phyloP scores from a whole-genome alignment of 2,113 vertebrate genomes.

The Mirza zaza region DNA sequence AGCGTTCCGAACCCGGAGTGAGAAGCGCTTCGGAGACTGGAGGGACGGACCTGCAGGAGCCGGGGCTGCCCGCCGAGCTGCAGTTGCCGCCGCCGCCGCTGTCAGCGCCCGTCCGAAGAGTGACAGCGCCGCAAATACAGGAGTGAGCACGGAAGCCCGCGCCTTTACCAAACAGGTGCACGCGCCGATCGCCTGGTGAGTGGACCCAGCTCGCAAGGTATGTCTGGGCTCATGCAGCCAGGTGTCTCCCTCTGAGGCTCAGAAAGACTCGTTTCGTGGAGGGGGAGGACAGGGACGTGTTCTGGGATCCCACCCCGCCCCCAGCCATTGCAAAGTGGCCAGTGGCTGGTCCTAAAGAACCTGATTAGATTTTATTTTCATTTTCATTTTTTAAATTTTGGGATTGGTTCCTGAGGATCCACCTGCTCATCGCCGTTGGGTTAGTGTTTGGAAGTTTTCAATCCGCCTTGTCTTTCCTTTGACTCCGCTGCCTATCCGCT shows the following conservation, averaged over 20 bases:
- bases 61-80: slow-evolving; percentile 63
- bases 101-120: not conserved
- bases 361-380: not conserved
- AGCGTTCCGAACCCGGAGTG: slow-evolving; percentile 69
- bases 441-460: slow-evolving; percentile 65
- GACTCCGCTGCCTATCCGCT: not conserved
- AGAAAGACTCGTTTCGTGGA: not conserved
- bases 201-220: slow-evolving; percentile 29
- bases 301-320: not conserved
- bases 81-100: slow-evolving; percentile 22
- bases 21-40: slow-evolving; percentile 64
- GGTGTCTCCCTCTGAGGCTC: not conserved
- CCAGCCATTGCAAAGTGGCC: not conserved
- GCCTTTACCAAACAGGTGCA: slow-evolving; percentile 47
- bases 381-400: not conserved
- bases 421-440: not conserved
- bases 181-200: slow-evolving; percentile 28
- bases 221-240: not conserved
- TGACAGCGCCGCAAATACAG: slow-evolving; percentile 3
- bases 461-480: not conserved
- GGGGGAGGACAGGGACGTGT: not conserved
- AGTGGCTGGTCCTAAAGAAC: not conserved
- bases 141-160: not conserved
- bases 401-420: not conserved
- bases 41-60: slow-evolving; percentile 73